phyloP scores from a whole-genome alignment of 2,797 vertebrate genomes.

The Pangasius krempfi region DNA sequence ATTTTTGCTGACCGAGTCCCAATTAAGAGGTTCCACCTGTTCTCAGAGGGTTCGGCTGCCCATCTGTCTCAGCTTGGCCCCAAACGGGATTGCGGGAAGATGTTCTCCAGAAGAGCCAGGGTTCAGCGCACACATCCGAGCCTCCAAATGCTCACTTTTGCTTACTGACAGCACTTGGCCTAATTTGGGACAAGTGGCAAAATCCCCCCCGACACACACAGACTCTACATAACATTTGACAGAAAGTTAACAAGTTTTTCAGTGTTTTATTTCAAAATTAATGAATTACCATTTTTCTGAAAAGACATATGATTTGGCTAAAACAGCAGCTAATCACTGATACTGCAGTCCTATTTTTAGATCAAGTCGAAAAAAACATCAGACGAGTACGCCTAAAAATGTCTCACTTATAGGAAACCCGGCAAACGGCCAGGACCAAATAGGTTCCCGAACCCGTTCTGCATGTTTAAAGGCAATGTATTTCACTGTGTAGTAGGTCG shows the following conservation, averaged over 20 bases:
- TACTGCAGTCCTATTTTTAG: not conserved
- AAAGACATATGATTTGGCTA: not conserved
- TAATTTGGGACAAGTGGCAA: slow-evolving; percentile 21
- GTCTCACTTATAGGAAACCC: not conserved
- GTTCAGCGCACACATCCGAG: slow-evolving; percentile 58
- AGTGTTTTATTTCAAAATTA: not conserved
- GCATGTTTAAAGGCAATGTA: not conserved
- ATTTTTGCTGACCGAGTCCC: slow-evolving; percentile 56
- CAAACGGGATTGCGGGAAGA: slow-evolving; percentile 58
- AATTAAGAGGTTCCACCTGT: slow-evolving; percentile 74
- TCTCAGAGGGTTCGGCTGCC: slow-evolving; percentile 53
- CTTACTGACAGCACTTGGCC: slow-evolving; percentile 33
- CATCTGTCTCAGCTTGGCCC: slow-evolving; percentile 66
- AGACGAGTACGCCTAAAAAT: not conserved
- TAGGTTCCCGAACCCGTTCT: not conserved
- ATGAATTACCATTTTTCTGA: not conserved
- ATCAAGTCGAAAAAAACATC: not conserved
- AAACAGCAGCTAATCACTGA: not conserved
- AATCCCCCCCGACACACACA: not conserved
- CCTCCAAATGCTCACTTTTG: slow-evolving; percentile 39
- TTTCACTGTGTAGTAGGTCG: not conserved
- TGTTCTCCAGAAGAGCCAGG: slow-evolving; percentile 49
- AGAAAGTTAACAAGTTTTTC: not conserved
- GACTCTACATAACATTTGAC: not conserved
- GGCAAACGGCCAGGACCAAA: not conserved